Evolutionary conservation across 2,113 vertebrate species (phyloP).

Genomic region (Pteronura brasiliensis): DNA sequence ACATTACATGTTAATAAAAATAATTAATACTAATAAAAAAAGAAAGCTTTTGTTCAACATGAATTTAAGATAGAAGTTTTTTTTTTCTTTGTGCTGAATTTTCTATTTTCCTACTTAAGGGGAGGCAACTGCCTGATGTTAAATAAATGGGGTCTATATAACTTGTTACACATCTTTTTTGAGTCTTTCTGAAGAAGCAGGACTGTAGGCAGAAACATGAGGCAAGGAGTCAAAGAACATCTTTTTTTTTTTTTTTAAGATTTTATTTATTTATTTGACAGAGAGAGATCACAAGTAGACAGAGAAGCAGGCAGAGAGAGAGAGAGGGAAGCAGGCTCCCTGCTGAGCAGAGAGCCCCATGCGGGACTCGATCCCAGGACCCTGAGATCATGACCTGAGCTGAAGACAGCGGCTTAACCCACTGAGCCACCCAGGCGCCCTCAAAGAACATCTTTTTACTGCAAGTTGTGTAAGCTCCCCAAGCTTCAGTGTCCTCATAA

Average conservation of each 20-base stretch:
- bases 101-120: not conserved
- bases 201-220: not conserved
- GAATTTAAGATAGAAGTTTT: not conserved
- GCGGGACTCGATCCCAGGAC: too few species aligned
- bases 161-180: not conserved
- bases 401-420: too few species aligned
- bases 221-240: not conserved
- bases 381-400: too few species aligned
- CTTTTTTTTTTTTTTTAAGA: too few species aligned
- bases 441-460: not conserved
- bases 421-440: too few species aligned
- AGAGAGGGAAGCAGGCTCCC: too few species aligned
- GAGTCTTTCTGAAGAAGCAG: not conserved
- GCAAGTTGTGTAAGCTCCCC: not conserved
- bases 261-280: too few species aligned
- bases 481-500: not conserved
- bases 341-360: too few species aligned
- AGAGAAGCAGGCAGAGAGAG: too few species aligned
- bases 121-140: not conserved
- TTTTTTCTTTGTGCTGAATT: not conserved
- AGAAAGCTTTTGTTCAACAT: not conserved
- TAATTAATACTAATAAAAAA: too few species aligned
- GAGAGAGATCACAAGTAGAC: too few species aligned
- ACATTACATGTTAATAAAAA: too few species aligned
- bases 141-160: not conserved